Evolutionary conservation across 2,113 vertebrate species (phyloP).

Genomic region (Poeciliopsis prolifica): DNA sequence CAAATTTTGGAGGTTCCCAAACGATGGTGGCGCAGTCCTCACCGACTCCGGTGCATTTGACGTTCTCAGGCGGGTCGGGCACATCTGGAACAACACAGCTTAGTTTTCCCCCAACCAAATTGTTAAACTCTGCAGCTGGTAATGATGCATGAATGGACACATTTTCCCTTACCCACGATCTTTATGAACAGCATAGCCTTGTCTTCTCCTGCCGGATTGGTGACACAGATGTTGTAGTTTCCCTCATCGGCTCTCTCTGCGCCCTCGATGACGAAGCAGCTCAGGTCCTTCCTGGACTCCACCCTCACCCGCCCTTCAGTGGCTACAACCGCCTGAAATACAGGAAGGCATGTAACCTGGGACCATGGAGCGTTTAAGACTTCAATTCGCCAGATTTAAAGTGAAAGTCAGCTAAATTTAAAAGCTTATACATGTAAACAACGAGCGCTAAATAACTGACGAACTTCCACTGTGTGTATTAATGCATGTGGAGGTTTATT

Average conservation of each 20-base stretch:
- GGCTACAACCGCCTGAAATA: conserved; percentile 70
- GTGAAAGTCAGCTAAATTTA: neutral
- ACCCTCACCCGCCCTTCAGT: conserved; percentile 79
- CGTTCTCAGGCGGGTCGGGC: conserved; percentile 86
- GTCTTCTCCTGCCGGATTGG: conserved; percentile 87
- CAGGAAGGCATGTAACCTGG: neutral
- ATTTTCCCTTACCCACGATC: conserved; percentile 83
- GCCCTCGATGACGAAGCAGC: conserved; percentile 89
- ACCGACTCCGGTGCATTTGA: conserved; percentile 83
- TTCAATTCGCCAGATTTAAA: neutral
- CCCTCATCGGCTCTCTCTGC: conserved; percentile 85
- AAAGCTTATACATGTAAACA: neutral
- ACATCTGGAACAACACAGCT: conserved; percentile 78
- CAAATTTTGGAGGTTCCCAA: conserved; percentile 86
- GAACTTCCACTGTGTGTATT: too few relatives aligned
- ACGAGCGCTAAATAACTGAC: too few relatives aligned
- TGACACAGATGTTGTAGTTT: conserved; percentile 85
- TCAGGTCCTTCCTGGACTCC: conserved; percentile 80
- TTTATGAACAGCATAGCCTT: conserved; percentile 83
- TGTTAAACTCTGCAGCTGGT: neutral
- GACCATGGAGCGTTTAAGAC: neutral
- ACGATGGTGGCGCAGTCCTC: conserved; percentile 84
- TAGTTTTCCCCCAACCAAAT: neutral
- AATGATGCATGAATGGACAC: neutral
- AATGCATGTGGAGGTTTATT: too few relatives aligned